Evolutionary conservation across 2,888 invertebrate species (phyloP).

Genomic region (Eudemis profundana): DNA sequence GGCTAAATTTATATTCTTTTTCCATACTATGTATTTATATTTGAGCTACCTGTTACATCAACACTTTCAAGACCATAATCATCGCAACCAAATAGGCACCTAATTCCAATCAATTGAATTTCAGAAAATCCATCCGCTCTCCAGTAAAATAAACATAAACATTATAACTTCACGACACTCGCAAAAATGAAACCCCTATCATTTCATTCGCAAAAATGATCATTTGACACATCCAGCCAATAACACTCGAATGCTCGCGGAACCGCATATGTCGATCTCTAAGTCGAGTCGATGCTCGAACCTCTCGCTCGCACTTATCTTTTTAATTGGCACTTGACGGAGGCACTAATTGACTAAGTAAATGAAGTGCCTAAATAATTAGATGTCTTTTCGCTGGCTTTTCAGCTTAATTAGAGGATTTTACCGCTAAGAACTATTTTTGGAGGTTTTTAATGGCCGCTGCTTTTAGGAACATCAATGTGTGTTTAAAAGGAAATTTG

Average conservation of each 20-base stretch:
- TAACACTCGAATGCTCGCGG: constrained; percentile 13
- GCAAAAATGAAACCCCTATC: neutral
- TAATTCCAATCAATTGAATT: no score
- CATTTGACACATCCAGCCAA: constrained; percentile 32
- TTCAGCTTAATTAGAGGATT: constrained; percentile 45
- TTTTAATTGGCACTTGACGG: constrained; percentile 82
- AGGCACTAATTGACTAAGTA: constrained; percentile 82
- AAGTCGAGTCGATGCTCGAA: constrained; percentile 63
- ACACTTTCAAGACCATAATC: no score
- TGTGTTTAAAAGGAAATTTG: neutral
- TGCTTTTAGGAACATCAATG: constrained; percentile 1
- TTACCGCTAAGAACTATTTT: constrained; percentile 26
- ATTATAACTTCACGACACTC: no score
- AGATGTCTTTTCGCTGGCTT: constrained; percentile 71
- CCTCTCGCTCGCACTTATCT: constrained; percentile 76
- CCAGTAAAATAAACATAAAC: no score
- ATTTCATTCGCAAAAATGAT: constrained; percentile 21
- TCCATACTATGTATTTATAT: no score
- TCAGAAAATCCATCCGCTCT: no score
- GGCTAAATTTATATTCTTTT: no score
- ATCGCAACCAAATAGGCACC: no score
- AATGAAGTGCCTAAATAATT: constrained; percentile 80
- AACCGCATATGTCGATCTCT: constrained; percentile 59
- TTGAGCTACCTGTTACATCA: no score
- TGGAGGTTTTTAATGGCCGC: constrained; percentile 11